phyloP scores from a whole-genome alignment of 2,888 invertebrate genomes.

The Tetragonisca angustula region DNA sequence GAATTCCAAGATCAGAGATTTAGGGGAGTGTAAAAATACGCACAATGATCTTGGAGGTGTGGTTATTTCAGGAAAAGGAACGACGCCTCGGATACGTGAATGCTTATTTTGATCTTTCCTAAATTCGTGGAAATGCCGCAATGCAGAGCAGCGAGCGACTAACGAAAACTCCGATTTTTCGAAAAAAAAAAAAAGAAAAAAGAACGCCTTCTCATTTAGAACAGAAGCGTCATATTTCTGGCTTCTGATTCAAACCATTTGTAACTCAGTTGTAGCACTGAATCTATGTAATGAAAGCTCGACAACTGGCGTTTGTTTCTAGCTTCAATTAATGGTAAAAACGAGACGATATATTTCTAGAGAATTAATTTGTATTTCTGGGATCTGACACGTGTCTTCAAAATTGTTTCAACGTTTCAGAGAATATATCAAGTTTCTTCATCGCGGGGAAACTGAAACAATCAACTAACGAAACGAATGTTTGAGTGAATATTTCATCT shows the following conservation, averaged over 20 bases:
- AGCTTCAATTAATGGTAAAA: neutral
- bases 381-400: neutral
- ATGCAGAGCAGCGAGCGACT: neutral
- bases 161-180: neutral
- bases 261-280: neutral
- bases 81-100: conserved; percentile 25
- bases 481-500: neutral
- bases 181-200: no score
- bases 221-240: neutral
- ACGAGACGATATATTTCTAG: neutral
- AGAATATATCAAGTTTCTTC: neutral
- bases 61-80: conserved; percentile 35
- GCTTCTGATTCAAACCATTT: neutral
- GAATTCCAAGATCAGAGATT: neutral
- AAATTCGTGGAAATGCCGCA: neutral
- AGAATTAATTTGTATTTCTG: neutral
- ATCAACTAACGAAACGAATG: neutral
- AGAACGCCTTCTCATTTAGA: neutral
- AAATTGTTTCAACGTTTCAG: neutral
- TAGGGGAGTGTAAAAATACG: conserved; percentile 23
- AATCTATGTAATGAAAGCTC: neutral
- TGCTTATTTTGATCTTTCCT: conserved; percentile 31
- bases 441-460: neutral
- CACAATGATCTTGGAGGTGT: conserved; percentile 33
- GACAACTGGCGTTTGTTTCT: neutral